Percentiles rank a stretch among this genome's conserved stretches.
Conservation (phyloP, 2,797 vertebrate species). For the Octomys mimax region DNA sequence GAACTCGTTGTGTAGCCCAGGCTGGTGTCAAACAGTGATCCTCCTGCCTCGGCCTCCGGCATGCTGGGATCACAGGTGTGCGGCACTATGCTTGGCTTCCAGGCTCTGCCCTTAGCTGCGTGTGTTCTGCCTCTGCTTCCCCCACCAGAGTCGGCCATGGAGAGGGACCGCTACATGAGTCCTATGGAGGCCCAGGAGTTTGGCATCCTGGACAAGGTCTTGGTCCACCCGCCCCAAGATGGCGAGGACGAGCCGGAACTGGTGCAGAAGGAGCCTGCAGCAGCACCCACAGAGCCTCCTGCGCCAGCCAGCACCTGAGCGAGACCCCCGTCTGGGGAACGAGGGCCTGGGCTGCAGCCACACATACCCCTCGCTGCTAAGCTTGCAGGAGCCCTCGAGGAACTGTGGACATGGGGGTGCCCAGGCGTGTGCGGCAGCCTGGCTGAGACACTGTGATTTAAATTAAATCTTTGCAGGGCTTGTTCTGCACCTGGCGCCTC, state of each 20-base stretch:
- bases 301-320: constrained; percentile 64
- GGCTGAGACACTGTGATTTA: constrained; percentile 74
- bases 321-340: not conserved
- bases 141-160: constrained; percentile 92
- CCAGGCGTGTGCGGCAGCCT: not conserved
- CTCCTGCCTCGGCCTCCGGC: not conserved
- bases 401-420: constrained; percentile 47
- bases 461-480: constrained; percentile 78
- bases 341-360: not conserved
- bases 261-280: constrained; percentile 91
- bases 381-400: not conserved
- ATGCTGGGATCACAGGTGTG: not conserved
- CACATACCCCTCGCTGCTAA: not conserved
- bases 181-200: constrained; percentile 97
- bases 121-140: not conserved
- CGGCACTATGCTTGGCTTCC: too few species aligned
- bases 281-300: not conserved
- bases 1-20: not conserved
- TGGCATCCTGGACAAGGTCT: constrained; percentile 94
- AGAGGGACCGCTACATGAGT: constrained; percentile 97
- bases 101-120: not conserved
- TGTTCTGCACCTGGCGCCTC: not conserved
- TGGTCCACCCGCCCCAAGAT: constrained; percentile 95
- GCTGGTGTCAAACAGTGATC: not conserved
- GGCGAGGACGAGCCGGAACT: constrained; percentile 95